Conservation (phyloP, 2,113 vertebrate species). For the Muscicapa adusta region DNA sequence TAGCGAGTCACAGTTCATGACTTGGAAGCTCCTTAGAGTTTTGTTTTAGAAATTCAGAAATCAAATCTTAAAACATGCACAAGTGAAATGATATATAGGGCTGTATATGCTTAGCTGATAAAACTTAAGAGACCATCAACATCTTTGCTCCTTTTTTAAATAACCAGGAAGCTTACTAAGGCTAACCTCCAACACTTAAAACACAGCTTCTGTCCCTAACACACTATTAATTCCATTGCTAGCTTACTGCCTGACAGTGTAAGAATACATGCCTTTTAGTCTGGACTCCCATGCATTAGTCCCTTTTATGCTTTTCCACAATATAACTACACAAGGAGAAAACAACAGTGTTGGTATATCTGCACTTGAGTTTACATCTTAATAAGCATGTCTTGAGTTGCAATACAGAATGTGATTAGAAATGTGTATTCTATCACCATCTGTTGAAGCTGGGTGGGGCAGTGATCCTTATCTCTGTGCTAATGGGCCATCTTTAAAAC, state of each 20-base stretch:
- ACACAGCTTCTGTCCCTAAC: not conserved
- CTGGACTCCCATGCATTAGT: not conserved
- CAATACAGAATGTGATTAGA: too few relatives aligned
- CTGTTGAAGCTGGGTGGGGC: too few relatives aligned
- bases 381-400: not conserved
- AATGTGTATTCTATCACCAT: too few relatives aligned
- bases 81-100: not conserved
- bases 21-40: not conserved
- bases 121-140: not conserved
- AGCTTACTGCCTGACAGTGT: not conserved
- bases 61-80: not conserved
- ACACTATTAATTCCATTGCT: not conserved
- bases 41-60: not conserved
- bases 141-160: not conserved
- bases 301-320: not conserved
- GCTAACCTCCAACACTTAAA: not conserved
- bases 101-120: not conserved
- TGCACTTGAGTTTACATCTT: not conserved
- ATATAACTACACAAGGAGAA: not conserved
- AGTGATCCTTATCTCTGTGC: too few relatives aligned
- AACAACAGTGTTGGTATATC: not conserved
- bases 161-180: not conserved
- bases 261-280: not conserved
- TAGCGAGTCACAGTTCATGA: not conserved
- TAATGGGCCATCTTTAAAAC: too few relatives aligned